Percentiles rank a stretch among this genome's conserved stretches.
Evolutionary conservation across 2,797 vertebrate species (phyloP).

Genomic region (Setipinna tenuifilis): DNA sequence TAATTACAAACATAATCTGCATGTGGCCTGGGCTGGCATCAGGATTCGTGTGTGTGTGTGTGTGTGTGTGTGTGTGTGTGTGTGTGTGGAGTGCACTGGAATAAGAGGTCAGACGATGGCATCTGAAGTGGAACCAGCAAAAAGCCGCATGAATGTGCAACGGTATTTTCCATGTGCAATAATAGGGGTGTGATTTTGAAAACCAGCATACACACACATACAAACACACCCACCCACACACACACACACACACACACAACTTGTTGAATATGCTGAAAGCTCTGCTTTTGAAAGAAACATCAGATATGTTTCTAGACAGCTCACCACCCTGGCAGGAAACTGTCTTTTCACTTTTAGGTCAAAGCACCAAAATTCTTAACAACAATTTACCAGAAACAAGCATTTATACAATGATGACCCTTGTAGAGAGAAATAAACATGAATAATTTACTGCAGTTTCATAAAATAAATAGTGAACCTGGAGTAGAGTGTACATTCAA

Average conservation of each 20-base stretch:
- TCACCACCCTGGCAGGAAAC: background rate
- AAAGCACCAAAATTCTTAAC: background rate
- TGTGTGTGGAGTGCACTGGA: background rate
- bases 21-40: background rate
- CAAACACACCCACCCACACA: background rate
- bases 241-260: background rate
- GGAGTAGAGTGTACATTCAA: no score
- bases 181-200: background rate
- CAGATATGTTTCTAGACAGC: background rate
- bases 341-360: background rate
- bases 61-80: background rate
- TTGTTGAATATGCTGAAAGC: background rate
- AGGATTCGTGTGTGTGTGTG: background rate
- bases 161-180: conserved; percentile 18
- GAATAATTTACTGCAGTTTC: no score
- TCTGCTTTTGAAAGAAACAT: background rate
- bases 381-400: background rate
- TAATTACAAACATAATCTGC: conserved; percentile 11
- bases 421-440: background rate
- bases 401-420: background rate
- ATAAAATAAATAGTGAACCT: no score
- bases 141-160: background rate
- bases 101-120: conserved; percentile 20
- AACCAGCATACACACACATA: background rate
- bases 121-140: conserved; percentile 21